These are phyloP conservation scores for Dreissena polymorpha DNA, from an alignment of 1,140 invertebrate genomes.

Conservation along the genomic window DNA sequence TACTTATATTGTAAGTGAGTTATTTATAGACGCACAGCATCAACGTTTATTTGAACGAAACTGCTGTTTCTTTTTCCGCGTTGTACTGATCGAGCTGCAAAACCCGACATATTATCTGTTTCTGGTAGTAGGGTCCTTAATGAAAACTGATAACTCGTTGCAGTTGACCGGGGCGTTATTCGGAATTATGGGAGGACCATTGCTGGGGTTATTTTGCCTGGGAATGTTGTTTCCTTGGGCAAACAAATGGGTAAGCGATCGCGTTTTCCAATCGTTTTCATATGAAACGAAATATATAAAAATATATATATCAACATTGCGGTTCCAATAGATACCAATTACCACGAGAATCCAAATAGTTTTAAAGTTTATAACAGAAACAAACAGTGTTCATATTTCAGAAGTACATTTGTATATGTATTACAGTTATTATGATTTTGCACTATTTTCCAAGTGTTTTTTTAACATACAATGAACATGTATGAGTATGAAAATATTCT, in stretches of 20 bases:
- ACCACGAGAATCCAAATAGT: not conserved
- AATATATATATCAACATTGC: not conserved
- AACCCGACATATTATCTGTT: no score
- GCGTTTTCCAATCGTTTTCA: not conserved
- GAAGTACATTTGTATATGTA: not conserved
- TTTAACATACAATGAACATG: not conserved
- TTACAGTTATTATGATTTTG: not conserved
- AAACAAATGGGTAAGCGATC: slow-evolving; percentile 64
- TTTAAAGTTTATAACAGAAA: not conserved
- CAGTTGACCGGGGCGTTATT: slow-evolving; percentile 83
- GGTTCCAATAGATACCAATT: not conserved
- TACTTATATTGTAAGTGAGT: no score
- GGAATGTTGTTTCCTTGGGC: slow-evolving; percentile 78
- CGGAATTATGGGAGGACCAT: slow-evolving; percentile 75
- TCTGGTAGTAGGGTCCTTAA: no score
- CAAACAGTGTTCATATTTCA: not conserved
- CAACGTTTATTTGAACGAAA: no score
- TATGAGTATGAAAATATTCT: no score
- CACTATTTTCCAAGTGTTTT: not conserved
- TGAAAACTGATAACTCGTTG: slow-evolving; percentile 5
- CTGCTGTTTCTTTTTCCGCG: no score
- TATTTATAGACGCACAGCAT: no score
- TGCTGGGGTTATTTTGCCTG: slow-evolving; percentile 76
- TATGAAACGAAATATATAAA: not conserved
- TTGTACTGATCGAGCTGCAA: no score